Base-by-base conservation (phyloP, 2,113 vertebrate species). In the Copsychus sechellarum region DNA sequence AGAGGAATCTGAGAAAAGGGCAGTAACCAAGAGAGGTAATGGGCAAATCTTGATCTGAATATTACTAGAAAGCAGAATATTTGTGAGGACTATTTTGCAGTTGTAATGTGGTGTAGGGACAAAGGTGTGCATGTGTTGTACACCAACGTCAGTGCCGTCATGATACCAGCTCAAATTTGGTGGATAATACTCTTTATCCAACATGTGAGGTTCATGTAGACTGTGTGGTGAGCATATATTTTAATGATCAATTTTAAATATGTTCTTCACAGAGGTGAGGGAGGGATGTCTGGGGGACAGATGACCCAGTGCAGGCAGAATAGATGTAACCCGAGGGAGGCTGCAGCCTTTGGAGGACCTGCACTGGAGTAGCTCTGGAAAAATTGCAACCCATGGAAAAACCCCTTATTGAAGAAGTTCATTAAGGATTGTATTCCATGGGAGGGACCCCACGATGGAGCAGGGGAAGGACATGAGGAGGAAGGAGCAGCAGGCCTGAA, bases 101-200 rank as follows among this genome's bases (percentile, higher is more conserved):
- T 43, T 64, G 17, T 11, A 33, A 50, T 16, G 8, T 62, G 12
- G 5, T 50, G 4, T 38, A 69, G 45, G 22, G 13, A 50, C 1
- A 2, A 72, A 13, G 20, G 4, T 2, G 1, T 51, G 12, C 11
- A 13, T 12, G 4, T 24, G 20, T 7, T 77, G 21, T 67, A 20
- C 9, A 18, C 8, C 1, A 9, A 22, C 4, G 0, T 36, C 0
- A 0, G 48, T 36, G 20, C 23, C 77, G 50, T n/a, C 54, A 45
- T 48, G 42, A 21, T 16, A 40, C 23, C 31, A 21, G 28, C 48
- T 77, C 3, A 4, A 38, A 40, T 61, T 61, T 43, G n/a, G 23
- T 40, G 43, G 28, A 43, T 22, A 42, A 36, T 15, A 50, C 19
- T 57, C 31, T 51, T n/a, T 31, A 20, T 20, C 33, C 53, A 54